These are phyloP conservation scores for Australoheros facetus DNA, from an alignment of 2,797 vertebrate genomes.

Conservation along the genomic window DNA sequence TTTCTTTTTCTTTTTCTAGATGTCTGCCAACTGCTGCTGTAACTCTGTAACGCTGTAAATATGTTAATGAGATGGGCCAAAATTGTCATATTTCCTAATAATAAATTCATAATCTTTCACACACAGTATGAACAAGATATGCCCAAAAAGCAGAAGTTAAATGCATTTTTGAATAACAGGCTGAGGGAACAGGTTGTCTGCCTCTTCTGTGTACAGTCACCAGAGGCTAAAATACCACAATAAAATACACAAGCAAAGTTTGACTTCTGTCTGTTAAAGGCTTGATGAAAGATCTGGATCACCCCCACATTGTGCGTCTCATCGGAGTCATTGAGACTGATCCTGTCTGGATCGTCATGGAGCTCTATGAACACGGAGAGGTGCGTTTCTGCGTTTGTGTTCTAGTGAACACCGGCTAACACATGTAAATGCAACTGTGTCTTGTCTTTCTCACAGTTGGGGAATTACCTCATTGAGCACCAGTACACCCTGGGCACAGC, in stretches of 20 bases:
- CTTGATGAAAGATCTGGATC: slow-evolving; percentile 92
- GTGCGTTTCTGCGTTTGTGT: slow-evolving; percentile 69
- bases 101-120: neutral
- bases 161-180: neutral
- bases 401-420: neutral
- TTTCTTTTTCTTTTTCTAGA: no score
- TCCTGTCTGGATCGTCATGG: slow-evolving; percentile 96
- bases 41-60: no score
- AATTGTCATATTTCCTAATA: neutral
- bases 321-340: slow-evolving; percentile 90
- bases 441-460: slow-evolving; percentile 78
- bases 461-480: slow-evolving; percentile 86
- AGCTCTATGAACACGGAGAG: slow-evolving; percentile 91
- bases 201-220: neutral
- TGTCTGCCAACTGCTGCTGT: no score
- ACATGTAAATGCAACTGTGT: neutral
- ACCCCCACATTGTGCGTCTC: slow-evolving; percentile 91
- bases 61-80: no score
- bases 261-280: slow-evolving; percentile 68
- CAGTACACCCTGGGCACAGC: slow-evolving; percentile 78
- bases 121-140: neutral
- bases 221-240: neutral
- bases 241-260: neutral
- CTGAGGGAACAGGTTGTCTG: neutral
- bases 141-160: neutral